phyloP scores from a whole-genome alignment of 2,113 vertebrate species.

The Salvelinus fontinalis region DNA sequence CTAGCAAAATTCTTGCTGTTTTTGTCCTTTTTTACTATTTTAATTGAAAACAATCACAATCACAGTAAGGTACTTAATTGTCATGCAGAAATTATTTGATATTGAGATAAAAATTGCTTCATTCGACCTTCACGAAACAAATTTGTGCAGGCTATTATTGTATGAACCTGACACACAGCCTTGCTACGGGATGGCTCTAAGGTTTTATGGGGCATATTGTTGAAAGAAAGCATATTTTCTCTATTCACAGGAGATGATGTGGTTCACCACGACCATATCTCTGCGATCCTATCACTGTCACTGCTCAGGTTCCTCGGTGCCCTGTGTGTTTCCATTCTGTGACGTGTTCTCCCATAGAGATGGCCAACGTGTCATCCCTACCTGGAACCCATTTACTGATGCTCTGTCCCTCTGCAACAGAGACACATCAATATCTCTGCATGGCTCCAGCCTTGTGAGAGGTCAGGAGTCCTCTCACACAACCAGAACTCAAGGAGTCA shows the following conservation, averaged over 20 bases:
- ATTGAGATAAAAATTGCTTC: neutral
- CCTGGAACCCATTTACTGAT: conserved; percentile 2
- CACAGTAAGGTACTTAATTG: too few relatives aligned
- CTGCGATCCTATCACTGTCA: neutral
- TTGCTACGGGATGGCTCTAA: neutral
- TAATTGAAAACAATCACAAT: too few relatives aligned
- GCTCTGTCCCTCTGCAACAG: neutral
- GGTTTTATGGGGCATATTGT: neutral
- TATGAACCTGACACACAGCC: neutral
- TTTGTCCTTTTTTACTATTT: too few relatives aligned
- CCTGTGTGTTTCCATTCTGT: conserved; percentile 1
- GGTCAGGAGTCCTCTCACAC: conserved; percentile 17
- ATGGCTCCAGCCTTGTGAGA: neutral
- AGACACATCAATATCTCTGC: conserved; percentile 1
- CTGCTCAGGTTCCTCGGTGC: neutral
- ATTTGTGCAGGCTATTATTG: neutral
- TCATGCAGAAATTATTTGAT: too few relatives aligned
- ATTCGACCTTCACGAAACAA: neutral
- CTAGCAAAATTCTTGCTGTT: too few relatives aligned
- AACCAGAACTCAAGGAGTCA: neutral
- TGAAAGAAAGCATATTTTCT: conserved; percentile 4
- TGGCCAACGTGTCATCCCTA: conserved; percentile 12
- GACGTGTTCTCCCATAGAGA: conserved; percentile 8
- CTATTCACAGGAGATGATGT: neutral
- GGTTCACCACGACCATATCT: neutral